Evolutionary conservation across 1,140 invertebrate genomes (phyloP).

Genomic region (Drosophila watanabei): DNA sequence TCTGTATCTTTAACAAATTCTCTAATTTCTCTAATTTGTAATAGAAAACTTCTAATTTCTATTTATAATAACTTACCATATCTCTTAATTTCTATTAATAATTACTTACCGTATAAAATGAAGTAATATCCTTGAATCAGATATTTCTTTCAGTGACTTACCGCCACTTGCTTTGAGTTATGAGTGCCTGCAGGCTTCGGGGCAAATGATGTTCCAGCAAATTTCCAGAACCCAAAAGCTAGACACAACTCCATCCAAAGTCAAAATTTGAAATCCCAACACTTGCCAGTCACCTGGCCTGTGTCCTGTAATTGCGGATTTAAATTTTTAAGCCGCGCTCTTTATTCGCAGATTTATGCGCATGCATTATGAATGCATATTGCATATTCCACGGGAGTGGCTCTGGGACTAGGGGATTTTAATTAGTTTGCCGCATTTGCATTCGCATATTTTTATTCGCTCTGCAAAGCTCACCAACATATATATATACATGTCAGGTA

Average conservation of each 20-base stretch:
- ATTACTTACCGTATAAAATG: too few relatives aligned
- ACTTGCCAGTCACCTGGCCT: constrained; percentile 10
- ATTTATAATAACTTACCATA: too few relatives aligned
- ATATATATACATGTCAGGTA: background rate
- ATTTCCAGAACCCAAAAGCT: background rate
- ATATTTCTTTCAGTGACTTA: background rate
- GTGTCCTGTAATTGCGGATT: constrained; percentile 65
- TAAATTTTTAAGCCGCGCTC: constrained; percentile 72
- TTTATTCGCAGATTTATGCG: constrained; percentile 72
- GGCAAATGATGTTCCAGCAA: background rate
- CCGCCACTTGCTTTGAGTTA: background rate
- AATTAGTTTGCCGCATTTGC: constrained; percentile 69
- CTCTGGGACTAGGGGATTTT: constrained; percentile 38
- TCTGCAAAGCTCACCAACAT: background rate
- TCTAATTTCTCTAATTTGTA: too few relatives aligned
- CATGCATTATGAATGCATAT: constrained; percentile 71
- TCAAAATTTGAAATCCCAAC: too few relatives aligned
- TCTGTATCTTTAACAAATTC: too few relatives aligned
- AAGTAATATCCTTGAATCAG: background rate
- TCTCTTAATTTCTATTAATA: too few relatives aligned
- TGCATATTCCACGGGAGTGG: constrained; percentile 28
- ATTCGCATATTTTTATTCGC: constrained; percentile 23
- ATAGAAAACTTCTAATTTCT: too few relatives aligned
- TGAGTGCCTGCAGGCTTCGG: too few relatives aligned
- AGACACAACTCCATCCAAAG: background rate